Evolutionary conservation across 1,140 invertebrate species (phyloP).

Genomic region (Pseudomyrmex flavicornis): DNA sequence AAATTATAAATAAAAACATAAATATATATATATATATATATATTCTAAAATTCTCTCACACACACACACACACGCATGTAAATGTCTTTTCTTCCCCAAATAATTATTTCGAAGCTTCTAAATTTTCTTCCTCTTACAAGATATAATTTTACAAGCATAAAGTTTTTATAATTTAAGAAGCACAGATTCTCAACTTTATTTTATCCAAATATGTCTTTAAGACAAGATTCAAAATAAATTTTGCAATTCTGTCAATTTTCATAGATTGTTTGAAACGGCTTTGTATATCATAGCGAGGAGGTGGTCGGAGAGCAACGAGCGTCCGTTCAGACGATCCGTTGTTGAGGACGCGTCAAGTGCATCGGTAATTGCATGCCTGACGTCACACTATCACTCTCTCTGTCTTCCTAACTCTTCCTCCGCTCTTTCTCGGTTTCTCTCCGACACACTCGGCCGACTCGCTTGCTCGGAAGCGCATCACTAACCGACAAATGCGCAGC

Average conservation of each 20-base stretch:
- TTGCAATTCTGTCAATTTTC: neutral
- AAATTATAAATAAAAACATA: too few relatives aligned
- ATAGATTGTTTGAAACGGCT: constrained; percentile 4
- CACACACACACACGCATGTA: too few relatives aligned
- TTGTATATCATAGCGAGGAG: constrained; percentile 6
- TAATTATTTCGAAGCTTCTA: neutral
- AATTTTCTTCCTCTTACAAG: neutral
- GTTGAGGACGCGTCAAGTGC: constrained; percentile 71
- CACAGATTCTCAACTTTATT: neutral
- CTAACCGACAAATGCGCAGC: constrained; percentile 67
- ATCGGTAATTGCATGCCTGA: constrained; percentile 73
- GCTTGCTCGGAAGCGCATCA: constrained; percentile 51
- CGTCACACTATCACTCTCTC: constrained; percentile 63
- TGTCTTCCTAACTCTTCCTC: neutral
- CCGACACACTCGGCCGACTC: constrained; percentile 16
- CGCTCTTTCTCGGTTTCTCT: constrained; percentile 12
- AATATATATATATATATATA: too few relatives aligned
- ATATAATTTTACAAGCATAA: neutral
- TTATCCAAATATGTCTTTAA: neutral
- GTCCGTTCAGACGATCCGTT: constrained; percentile 52
- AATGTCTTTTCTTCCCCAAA: neutral
- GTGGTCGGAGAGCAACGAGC: neutral
- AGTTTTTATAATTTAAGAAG: neutral
- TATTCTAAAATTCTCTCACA: neutral
- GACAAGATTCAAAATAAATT: neutral